Evolutionary conservation across 2,113 vertebrate genomes (phyloP).

Genomic region (Marmota flaviventris): DNA sequence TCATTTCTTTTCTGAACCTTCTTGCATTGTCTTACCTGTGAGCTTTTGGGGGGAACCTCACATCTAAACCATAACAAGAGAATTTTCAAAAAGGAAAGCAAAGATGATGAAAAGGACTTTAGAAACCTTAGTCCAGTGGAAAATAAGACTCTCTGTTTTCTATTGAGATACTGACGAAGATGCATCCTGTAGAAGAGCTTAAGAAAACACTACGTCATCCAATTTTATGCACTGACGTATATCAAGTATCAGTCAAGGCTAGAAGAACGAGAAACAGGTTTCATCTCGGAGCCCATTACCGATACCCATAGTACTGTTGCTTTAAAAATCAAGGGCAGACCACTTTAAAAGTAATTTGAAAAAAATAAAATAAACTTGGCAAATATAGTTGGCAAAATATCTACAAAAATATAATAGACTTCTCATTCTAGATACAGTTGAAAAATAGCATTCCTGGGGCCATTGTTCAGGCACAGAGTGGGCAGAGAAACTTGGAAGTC

Average conservation of each 20-base stretch:
- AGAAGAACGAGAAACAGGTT: background rate
- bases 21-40: no score
- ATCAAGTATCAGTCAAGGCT: background rate
- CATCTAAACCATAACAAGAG: background rate
- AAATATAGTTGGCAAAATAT: slow-evolving; percentile 58
- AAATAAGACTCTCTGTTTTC: background rate
- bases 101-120: background rate
- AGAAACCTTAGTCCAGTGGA: background rate
- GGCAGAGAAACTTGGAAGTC: slow-evolving; percentile 68
- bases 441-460: slow-evolving; percentile 71
- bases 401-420: slow-evolving; percentile 54
- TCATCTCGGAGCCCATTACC: background rate
- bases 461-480: slow-evolving; percentile 72
- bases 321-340: slow-evolving; percentile 37
- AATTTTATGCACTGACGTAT: background rate
- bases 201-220: background rate
- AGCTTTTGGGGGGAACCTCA: no score
- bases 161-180: background rate
- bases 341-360: slow-evolving; percentile 69
- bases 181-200: background rate
- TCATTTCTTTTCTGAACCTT: no score
- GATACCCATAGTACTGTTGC: background rate
- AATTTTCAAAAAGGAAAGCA: background rate
- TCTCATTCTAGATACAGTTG: slow-evolving; percentile 60
- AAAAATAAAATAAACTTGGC: background rate